These are phyloP conservation scores for Cetonia aurata DNA, from an alignment of 2,888 invertebrate species.

Conservation along the genomic window DNA sequence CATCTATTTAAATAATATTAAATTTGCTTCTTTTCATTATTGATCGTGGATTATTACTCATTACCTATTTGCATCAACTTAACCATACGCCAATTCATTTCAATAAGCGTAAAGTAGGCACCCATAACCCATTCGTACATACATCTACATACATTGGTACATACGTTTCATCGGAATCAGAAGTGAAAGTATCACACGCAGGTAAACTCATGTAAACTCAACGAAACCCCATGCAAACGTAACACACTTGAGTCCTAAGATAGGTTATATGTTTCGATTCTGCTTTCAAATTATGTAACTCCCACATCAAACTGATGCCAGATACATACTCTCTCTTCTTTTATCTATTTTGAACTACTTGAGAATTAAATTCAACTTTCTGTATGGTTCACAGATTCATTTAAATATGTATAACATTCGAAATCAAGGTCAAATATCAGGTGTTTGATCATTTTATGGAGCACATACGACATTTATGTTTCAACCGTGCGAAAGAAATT, in stretches of 20 bases:
- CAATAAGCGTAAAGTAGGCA: neutral
- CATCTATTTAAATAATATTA: neutral
- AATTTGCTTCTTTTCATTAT: no score
- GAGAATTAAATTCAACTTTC: no score
- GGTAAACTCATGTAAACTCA: neutral
- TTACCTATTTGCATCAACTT: neutral
- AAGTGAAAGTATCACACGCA: conserved; percentile 19
- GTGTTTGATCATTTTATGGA: conserved; percentile 10
- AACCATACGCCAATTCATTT: neutral
- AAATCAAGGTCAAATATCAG: conserved; percentile 14
- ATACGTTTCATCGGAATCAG: neutral
- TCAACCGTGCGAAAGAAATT: conserved; percentile 13
- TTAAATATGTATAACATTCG: neutral
- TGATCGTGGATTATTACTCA: neutral
- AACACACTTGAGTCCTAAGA: no score
- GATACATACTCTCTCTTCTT: neutral
- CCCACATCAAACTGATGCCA: no score
- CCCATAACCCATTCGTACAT: neutral
- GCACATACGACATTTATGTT: neutral
- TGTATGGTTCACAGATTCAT: no score
- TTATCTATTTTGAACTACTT: neutral
- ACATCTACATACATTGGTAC: no score
- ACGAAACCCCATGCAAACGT: neutral
- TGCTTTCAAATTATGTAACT: conserved; percentile 13
- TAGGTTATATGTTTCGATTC: conserved; percentile 4